These are phyloP conservation scores for Tridacna gigas DNA, from an alignment of 2,888 invertebrate species.

Conservation along the genomic window DNA sequence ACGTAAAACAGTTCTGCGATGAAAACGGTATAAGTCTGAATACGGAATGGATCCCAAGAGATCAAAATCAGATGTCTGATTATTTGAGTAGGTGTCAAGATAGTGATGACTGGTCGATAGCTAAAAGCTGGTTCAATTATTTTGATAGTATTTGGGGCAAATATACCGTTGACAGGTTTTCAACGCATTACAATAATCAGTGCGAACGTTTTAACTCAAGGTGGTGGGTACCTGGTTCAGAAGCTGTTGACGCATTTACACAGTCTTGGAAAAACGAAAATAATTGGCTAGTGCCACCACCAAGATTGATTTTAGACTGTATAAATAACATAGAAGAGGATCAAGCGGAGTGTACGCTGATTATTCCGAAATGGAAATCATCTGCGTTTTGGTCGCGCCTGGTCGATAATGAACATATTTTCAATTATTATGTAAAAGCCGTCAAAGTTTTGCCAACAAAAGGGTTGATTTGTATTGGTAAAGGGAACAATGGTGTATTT, in stretches of 20 bases:
- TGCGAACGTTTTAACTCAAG: constrained; percentile 53
- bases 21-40: constrained; percentile 1
- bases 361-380: constrained; percentile 45
- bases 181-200: constrained; percentile 55
- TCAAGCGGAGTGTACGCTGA: constrained; percentile 34
- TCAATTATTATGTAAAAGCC: constrained; percentile 27
- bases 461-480: constrained; percentile 20
- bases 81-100: constrained; percentile 31
- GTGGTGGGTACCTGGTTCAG: constrained; percentile 46
- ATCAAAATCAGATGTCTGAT: constrained; percentile 26
- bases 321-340: constrained; percentile 38
- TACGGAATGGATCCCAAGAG: constrained; percentile 20
- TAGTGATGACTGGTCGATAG: constrained; percentile 37
- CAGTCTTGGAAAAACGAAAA: constrained; percentile 35
- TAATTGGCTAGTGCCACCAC: constrained; percentile 62
- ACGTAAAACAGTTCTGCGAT: constrained; percentile 33
- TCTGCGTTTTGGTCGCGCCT: constrained; percentile 47
- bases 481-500: constrained; percentile 46
- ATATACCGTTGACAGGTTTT: constrained; percentile 44
- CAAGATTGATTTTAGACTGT: constrained; percentile 33
- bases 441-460: constrained; percentile 22
- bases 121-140: background rate
- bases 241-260: constrained; percentile 44
- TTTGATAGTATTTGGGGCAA: constrained; percentile 23
- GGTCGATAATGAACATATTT: constrained; percentile 6